Conservation (phyloP, 2,113 vertebrate species). For the Chloroceryle aenea region DNA sequence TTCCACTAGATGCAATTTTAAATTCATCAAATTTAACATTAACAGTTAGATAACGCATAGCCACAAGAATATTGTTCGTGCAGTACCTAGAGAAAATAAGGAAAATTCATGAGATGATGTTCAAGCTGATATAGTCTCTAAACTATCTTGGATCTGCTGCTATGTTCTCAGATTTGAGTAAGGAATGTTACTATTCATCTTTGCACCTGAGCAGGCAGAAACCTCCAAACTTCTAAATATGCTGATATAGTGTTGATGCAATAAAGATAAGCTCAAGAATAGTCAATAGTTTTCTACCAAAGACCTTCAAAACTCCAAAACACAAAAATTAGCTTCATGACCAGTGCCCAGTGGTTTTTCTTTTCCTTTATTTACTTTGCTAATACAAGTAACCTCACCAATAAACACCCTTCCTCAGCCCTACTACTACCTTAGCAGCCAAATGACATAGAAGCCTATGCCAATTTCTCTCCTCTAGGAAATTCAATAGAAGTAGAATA, state of each 20-base stretch:
- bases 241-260: not conserved
- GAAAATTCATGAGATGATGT: not conserved
- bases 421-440: not conserved
- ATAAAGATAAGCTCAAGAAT: not conserved
- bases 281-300: not conserved
- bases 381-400: not conserved
- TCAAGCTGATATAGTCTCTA: not conserved
- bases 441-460: not conserved
- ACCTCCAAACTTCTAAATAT: not conserved
- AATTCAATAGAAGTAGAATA: not conserved
- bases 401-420: not conserved
- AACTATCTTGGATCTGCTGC: not conserved
- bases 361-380: not conserved
- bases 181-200: not conserved
- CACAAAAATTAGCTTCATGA: not conserved
- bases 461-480: not conserved
- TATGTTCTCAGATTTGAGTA: not conserved
- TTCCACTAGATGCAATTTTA: not conserved
- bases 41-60: not conserved
- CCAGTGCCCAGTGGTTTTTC: accelerated
- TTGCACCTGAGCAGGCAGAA: not conserved
- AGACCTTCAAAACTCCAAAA: not conserved
- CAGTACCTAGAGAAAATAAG: not conserved
- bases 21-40: not conserved
- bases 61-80: not conserved